Percentiles rank a stretch among this genome's conserved stretches.
Conservation (phyloP, 2,113 vertebrate species). For the Rattus rattus region DNA sequence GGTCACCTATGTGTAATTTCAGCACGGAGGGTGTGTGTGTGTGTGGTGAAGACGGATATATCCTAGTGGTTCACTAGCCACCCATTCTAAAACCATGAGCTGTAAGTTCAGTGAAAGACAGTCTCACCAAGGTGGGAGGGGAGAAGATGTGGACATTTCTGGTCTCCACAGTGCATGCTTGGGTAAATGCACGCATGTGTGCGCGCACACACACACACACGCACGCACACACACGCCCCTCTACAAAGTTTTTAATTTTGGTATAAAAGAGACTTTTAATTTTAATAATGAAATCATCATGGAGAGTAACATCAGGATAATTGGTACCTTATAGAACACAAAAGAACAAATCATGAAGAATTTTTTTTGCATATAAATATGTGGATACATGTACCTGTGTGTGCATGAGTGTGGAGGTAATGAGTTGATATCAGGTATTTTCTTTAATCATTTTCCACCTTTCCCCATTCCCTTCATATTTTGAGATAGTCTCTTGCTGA, state of each 20-base stretch:
- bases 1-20: neutral
- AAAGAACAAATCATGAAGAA: neutral
- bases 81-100: neutral
- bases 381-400: neutral
- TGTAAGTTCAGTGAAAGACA: no score
- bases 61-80: neutral
- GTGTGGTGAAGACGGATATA: neutral
- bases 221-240: no score
- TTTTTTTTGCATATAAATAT: neutral
- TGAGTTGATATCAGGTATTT: neutral
- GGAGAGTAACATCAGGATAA: neutral
- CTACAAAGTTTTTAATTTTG: neutral
- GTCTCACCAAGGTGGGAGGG: neutral
- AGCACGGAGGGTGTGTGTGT: neutral
- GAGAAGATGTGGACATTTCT: neutral
- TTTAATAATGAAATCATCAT: neutral
- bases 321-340: neutral
- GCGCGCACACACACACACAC: neutral
- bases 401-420: neutral
- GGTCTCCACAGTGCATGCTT: neutral
- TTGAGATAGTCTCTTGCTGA: neutral
- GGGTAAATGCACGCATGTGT: neutral
- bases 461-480: neutral
- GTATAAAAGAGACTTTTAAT: neutral
- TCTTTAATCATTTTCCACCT: neutral